Evolutionary conservation across 2,113 vertebrate species (phyloP).

Genomic region (Myiozetetes cayanensis): DNA sequence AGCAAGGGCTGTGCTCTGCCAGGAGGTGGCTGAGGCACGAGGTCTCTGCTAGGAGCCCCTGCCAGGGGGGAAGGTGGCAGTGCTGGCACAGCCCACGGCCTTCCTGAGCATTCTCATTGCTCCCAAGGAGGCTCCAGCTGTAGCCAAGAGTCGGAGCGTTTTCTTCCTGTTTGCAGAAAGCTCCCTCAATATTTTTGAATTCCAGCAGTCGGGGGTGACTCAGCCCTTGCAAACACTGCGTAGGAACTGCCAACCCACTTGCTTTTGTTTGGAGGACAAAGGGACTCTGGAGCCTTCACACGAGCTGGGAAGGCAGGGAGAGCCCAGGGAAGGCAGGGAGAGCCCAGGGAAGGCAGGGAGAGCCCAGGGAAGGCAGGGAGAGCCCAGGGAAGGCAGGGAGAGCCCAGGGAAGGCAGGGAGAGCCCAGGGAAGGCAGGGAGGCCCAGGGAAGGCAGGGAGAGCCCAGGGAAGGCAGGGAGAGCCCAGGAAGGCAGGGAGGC

Average conservation of each 20-base stretch:
- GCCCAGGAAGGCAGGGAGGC: too few relatives aligned
- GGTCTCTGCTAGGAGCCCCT: neutral
- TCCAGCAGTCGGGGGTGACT: neutral
- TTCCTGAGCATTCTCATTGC: accelerated
- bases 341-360: too few relatives aligned
- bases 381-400: too few relatives aligned
- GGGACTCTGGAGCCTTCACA: neutral
- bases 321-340: neutral
- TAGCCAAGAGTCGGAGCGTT: neutral
- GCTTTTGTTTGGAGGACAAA: constrained; percentile 10
- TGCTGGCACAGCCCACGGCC: neutral
- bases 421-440: too few relatives aligned
- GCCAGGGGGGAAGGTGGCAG: neutral
- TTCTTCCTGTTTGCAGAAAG: neutral
- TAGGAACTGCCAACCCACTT: neutral
- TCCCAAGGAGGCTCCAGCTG: neutral
- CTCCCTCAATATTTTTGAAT: neutral
- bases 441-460: too few relatives aligned
- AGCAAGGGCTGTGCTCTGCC: neutral
- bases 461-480: too few relatives aligned
- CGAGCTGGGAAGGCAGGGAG: neutral
- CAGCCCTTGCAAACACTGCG: neutral
- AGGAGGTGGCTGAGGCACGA: accelerated
- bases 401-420: too few relatives aligned
- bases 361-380: too few relatives aligned